These are phyloP conservation scores for Pitta sordida DNA, from an alignment of 2,113 vertebrate species.

Conservation along the genomic window DNA sequence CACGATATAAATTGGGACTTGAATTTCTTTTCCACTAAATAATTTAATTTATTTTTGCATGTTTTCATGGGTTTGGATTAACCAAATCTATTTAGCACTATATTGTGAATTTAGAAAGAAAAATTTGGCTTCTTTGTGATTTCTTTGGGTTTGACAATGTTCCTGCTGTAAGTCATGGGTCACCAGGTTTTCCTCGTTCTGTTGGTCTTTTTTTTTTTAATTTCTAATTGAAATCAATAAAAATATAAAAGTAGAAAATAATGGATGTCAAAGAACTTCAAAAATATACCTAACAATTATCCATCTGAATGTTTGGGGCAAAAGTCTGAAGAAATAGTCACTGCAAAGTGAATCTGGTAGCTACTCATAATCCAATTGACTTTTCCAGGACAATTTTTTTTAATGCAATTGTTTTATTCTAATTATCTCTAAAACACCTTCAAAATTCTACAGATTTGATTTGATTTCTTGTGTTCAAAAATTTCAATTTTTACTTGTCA, in stretches of 20 bases:
- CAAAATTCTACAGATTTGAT: background rate
- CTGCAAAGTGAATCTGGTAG: background rate
- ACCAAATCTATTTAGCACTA: background rate
- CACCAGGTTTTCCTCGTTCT: background rate
- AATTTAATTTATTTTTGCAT: background rate
- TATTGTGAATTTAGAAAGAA: background rate
- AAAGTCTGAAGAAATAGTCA: background rate
- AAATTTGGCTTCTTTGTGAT: background rate
- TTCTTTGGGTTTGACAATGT: background rate
- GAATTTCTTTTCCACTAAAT: background rate
- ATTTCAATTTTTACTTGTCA: background rate
- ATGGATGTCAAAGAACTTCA: background rate
- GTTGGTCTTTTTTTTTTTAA: background rate
- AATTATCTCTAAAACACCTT: fast-evolving
- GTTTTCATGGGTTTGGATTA: fast-evolving
- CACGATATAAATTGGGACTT: background rate
- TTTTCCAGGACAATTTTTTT: background rate
- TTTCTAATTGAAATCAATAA: background rate
- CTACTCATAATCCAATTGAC: background rate
- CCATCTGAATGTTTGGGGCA: background rate
- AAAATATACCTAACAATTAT: background rate
- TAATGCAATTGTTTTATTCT: background rate
- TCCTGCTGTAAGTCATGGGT: background rate
- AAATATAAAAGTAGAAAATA: background rate
- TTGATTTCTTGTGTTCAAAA: background rate